These are phyloP conservation scores for Poliocrania exsul DNA, from an alignment of 2,797 vertebrate species.

Conservation along the genomic window DNA sequence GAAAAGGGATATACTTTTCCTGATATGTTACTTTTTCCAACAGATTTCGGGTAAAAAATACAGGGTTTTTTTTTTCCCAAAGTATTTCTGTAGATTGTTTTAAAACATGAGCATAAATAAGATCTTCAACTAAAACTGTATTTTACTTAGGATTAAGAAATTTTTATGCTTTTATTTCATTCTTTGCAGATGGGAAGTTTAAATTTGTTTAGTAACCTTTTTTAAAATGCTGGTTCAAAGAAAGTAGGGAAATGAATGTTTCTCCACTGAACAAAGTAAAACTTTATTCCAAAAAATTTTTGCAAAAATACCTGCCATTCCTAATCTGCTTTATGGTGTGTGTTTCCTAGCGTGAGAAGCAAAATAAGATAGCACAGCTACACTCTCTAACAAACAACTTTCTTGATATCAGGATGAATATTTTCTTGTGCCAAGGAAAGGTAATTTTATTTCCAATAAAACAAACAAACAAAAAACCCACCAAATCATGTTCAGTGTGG, in stretches of 20 bases:
- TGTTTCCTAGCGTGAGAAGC: not conserved
- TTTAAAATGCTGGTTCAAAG: not conserved
- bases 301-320: not conserved
- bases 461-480: not conserved
- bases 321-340: not conserved
- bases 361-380: not conserved
- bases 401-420: not conserved
- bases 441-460: not conserved
- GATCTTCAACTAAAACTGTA: not conserved
- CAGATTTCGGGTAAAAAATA: not conserved
- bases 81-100: not conserved
- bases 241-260: not conserved
- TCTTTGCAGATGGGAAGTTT: not conserved
- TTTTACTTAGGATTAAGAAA: not conserved
- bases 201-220: not conserved
- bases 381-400: not conserved
- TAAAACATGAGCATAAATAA: not conserved
- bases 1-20: not conserved
- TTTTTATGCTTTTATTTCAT: not conserved
- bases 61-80: rapidly evolving
- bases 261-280: not conserved
- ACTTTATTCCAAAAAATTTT: not conserved
- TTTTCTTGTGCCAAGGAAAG: not conserved
- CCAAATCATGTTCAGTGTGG: not conserved
- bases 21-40: not conserved